Evolutionary conservation across 2,113 vertebrate species (phyloP).

Genomic region (Oenanthe oenanthe): DNA sequence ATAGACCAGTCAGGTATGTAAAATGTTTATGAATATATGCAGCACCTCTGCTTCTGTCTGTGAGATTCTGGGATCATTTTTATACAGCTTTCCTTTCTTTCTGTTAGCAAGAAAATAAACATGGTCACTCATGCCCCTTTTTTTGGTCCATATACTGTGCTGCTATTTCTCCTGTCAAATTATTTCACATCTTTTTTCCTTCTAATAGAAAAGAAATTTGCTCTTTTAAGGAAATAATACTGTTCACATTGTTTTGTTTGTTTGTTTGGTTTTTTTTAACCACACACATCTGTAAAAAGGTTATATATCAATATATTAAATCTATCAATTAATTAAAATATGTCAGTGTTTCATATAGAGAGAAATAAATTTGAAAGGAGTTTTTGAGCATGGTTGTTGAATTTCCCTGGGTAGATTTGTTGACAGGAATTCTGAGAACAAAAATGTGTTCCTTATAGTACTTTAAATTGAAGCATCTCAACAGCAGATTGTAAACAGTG

Average conservation of each 20-base stretch:
- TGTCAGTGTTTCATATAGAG: background rate
- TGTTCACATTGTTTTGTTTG: background rate
- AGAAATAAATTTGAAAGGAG: background rate
- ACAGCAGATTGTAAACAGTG: background rate
- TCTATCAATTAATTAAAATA: background rate
- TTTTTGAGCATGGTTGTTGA: background rate
- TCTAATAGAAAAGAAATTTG: background rate
- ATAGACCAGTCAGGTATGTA: conserved; percentile 83
- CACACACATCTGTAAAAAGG: background rate
- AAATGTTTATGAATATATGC: background rate
- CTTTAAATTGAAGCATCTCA: background rate
- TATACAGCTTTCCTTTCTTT: background rate
- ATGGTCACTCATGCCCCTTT: background rate
- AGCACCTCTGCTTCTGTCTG: background rate
- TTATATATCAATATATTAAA: background rate
- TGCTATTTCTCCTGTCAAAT: background rate
- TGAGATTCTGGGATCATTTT: background rate
- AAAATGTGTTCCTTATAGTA: background rate
- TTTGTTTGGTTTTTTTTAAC: background rate
- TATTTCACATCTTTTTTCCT: background rate
- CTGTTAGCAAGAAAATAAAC: background rate
- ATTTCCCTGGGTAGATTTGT: background rate
- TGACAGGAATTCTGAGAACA: background rate
- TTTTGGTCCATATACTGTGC: background rate
- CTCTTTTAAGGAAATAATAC: background rate